A percentile compares a stretch with the other conserved stretches of the same genome.
Evolutionary conservation across 2,113 vertebrate genomes (phyloP).

Genomic region (Ariopsis seemanni): DNA sequence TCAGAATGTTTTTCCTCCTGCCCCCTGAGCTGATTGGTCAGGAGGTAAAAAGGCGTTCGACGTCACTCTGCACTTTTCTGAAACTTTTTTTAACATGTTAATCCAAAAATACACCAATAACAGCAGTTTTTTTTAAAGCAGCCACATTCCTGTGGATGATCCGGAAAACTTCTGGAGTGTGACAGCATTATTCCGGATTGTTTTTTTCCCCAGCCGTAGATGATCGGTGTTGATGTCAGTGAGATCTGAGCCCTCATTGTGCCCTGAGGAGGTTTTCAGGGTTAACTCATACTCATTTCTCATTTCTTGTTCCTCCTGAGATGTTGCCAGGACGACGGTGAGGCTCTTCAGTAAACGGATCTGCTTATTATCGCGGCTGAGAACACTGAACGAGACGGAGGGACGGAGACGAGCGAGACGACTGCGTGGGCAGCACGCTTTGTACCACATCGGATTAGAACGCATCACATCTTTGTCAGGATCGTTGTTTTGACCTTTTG

Average conservation of each 20-base stretch:
- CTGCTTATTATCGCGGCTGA: background rate
- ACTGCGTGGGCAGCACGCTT: background rate
- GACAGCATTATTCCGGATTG: background rate
- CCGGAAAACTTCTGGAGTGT: background rate
- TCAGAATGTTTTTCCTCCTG: background rate
- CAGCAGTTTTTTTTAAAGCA: background rate
- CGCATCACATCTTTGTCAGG: background rate
- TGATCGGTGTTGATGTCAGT: background rate
- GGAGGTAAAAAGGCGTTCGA: background rate
- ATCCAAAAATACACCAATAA: background rate
- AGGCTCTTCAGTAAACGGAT: background rate
- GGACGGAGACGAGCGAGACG: background rate
- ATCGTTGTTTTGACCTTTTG: background rate
- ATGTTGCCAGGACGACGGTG: constrained; percentile 19
- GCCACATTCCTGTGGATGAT: background rate
- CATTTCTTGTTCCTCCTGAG: background rate
- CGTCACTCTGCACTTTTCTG: background rate
- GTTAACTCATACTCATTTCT: background rate
- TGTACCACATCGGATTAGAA: background rate
- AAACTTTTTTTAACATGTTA: background rate
- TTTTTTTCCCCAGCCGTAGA: background rate
- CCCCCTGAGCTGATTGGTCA: background rate
- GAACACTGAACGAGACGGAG: background rate
- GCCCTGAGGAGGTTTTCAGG: background rate
- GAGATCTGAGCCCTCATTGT: background rate